phyloP scores from a whole-genome alignment of 2,888 invertebrate genomes.

The Stomorhina lunata region DNA sequence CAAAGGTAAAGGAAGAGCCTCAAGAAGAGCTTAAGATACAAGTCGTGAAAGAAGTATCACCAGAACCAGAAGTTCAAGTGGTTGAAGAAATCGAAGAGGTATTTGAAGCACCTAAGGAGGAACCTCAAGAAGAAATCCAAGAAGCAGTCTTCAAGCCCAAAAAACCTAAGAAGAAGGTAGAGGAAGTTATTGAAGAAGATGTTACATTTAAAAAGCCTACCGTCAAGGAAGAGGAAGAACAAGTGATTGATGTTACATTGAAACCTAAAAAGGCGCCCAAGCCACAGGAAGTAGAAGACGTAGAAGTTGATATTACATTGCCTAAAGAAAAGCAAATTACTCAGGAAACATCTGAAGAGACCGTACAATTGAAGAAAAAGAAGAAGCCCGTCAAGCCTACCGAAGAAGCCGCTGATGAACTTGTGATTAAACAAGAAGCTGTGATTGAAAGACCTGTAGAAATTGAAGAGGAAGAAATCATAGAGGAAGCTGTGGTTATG shows the following conservation, averaged over 20 bases:
- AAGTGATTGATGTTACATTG: slow-evolving; percentile 77
- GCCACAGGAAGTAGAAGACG: slow-evolving; percentile 75
- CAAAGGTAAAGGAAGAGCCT: slow-evolving; percentile 59
- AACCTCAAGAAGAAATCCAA: slow-evolving; percentile 68
- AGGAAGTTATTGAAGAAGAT: slow-evolving; percentile 72
- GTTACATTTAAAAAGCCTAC: slow-evolving; percentile 73
- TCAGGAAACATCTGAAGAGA: slow-evolving; percentile 76
- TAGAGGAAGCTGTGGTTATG: slow-evolving; percentile 77
- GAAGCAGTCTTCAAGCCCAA: slow-evolving; percentile 71
- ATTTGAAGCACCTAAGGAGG: slow-evolving; percentile 65
- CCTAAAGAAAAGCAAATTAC: slow-evolving; percentile 73
- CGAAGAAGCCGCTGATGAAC: slow-evolving; percentile 77
- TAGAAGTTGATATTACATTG: slow-evolving; percentile 74
- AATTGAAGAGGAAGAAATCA: slow-evolving; percentile 81
- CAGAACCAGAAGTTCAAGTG: slow-evolving; percentile 67
- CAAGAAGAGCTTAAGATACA: slow-evolving; percentile 67
- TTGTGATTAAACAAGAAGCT: slow-evolving; percentile 75
- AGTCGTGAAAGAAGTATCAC: slow-evolving; percentile 65
- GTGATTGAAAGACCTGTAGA: slow-evolving; percentile 80
- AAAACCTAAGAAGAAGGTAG: slow-evolving; percentile 71
- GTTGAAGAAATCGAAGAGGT: slow-evolving; percentile 68
- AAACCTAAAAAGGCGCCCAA: slow-evolving; percentile 75
- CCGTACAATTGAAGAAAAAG: slow-evolving; percentile 76
- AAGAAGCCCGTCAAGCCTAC: slow-evolving; percentile 72
- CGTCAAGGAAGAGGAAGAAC: slow-evolving; percentile 73